Conservation (phyloP, 2,797 vertebrate genomes). For the Danio tinwini region DNA sequence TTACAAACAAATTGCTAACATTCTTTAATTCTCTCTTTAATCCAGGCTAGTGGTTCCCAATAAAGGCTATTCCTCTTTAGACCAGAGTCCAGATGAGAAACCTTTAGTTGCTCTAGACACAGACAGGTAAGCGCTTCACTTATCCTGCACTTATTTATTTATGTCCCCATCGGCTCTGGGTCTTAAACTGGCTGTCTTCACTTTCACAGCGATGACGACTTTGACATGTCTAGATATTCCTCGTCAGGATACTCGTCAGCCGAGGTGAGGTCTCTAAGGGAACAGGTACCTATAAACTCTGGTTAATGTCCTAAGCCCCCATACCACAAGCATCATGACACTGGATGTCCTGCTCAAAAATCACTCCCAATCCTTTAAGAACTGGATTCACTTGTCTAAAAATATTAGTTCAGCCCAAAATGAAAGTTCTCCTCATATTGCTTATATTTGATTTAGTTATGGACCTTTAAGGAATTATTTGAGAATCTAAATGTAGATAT, state of each 20-base stretch:
- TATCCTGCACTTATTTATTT: background rate
- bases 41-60: conserved; percentile 94
- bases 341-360: background rate
- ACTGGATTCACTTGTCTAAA: background rate
- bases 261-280: conserved; percentile 85
- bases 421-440: background rate
- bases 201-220: conserved; percentile 89
- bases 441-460: background rate
- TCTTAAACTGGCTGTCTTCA: conserved; percentile 49
- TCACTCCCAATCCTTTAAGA: background rate
- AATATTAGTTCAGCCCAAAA: background rate
- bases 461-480: too few relatives aligned
- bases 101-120: conserved; percentile 96
- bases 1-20: background rate
- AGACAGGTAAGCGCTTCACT: conserved; percentile 83
- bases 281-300: conserved; percentile 60
- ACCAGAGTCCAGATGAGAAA: conserved; percentile 97
- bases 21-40: background rate
- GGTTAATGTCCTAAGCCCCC: conserved; percentile 38
- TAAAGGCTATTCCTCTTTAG: conserved; percentile 97
- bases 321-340: conserved; percentile 25
- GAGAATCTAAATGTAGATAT: too few relatives aligned
- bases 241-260: conserved; percentile 97
- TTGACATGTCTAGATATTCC: conserved; percentile 97
- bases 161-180: background rate